A percentile compares a stretch with the other conserved stretches of the same genome.
Conservation (phyloP, 1,140 invertebrate species). For the Riptortus pedestris region DNA sequence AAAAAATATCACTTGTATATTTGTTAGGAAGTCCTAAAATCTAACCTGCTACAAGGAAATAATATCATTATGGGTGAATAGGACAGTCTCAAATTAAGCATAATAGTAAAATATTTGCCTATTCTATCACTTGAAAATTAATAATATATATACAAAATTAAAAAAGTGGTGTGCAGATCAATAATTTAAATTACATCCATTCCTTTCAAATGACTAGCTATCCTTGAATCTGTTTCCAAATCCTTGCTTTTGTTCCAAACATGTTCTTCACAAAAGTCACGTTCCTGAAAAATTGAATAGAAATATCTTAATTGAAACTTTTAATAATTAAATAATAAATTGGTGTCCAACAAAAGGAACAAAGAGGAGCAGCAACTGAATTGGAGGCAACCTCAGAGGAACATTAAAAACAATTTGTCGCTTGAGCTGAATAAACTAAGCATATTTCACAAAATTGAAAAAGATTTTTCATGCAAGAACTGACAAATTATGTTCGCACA, state of each 20-base stretch:
- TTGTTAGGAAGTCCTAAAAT: too few species aligned
- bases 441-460: neutral
- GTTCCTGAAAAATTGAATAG: constrained; percentile 38
- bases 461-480: neutral
- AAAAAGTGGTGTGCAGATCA: neutral
- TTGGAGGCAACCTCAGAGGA: neutral
- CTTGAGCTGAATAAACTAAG: neutral
- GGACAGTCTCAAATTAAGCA: neutral
- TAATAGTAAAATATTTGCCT: neutral
- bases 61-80: neutral
- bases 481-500: too few species aligned
- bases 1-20: neutral
- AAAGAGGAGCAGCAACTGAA: neutral
- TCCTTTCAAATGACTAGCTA: constrained; percentile 15
- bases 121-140: neutral
- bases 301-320: neutral
- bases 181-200: constrained; percentile 20
- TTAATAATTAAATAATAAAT: neutral
- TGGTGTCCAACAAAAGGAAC: neutral
- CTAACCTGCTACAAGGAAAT: too few species aligned
- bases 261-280: constrained; percentile 39
- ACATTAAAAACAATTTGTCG: neutral
- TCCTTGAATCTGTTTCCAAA: constrained; percentile 7
- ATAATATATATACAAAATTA: neutral
- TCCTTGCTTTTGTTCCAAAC: constrained; percentile 37